Base-by-base conservation (phyloP, 2,888 invertebrate species). In the Pheosia gnoma region DNA sequence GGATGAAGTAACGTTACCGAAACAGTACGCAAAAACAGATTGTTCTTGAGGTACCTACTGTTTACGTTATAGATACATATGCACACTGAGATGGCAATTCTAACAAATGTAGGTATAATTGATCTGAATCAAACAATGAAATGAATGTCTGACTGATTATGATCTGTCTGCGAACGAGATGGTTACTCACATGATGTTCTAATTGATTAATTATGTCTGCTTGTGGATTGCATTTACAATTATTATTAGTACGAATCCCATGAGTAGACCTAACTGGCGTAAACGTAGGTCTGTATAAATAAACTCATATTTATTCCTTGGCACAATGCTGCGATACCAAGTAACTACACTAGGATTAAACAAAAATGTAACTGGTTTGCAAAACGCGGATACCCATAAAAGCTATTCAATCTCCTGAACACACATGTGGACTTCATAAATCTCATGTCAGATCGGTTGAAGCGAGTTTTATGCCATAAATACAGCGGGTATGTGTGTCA, bases 361-460 rank as follows among this genome's bases (percentile, higher is more conserved):
- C 61, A 65, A 61, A 77, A 78, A 70, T 68, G 73, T 76, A 69
- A 66, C 74, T 75, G 68, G 72, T 70, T 82, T 79, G 70, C 63
- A 82, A 76, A 79, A 71, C 77, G 74, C 68, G 70, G 67, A 77
- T 77, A 78, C 70, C 80, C 73, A 79, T 82, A 83, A 86, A 82
- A 79, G 81, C 85, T 86, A 89, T 89, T 83, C 84, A 87, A 89
- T 87, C 84, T 86, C 77, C 77, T 83, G 84, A 87, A 82, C 88
- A 87, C 93, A 92, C 88, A 91, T 91, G 89, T 80, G 86, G 84
- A 90, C 91, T 90, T 88, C 88, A 93, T 92, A 93, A 92, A 92
- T 92, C 89, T 87, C 81, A 77, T 87, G 90, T 90, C 88, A 88
- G 80, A 84, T 86, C 82, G 80, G 83, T 82, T 83, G 76, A 84